Conservation (phyloP, 2,113 vertebrate species). For the Haemorhous mexicanus region DNA sequence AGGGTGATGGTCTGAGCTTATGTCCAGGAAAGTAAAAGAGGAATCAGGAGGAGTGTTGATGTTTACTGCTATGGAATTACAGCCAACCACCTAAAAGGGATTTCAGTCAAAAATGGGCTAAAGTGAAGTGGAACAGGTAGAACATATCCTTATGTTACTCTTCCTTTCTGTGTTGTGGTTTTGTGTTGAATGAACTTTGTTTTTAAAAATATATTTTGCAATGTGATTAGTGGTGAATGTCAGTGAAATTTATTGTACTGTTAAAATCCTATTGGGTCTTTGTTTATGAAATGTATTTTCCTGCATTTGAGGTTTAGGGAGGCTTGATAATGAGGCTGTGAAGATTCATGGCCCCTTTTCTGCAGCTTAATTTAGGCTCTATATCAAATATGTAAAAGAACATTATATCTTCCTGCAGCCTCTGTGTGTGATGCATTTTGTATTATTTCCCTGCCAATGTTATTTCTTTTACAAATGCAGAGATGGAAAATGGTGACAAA, state of each 20-base stretch:
- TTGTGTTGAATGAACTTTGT: slow-evolving; percentile 62
- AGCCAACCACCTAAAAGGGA: not conserved
- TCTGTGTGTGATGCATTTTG: slow-evolving; percentile 74
- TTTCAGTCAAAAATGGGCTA: not conserved
- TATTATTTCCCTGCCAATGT: slow-evolving; percentile 70
- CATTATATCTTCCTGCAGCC: slow-evolving; percentile 70
- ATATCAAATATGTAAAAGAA: slow-evolving; percentile 86
- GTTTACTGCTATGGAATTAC: not conserved
- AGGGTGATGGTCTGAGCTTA: not conserved
- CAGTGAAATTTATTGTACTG: slow-evolving; percentile 81
- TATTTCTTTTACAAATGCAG: slow-evolving; percentile 68
- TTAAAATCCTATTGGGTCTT: slow-evolving; percentile 84
- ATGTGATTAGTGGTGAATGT: slow-evolving; percentile 77
- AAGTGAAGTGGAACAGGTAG: not conserved
- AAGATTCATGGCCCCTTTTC: slow-evolving; percentile 82
- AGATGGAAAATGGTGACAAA: slow-evolving; percentile 53
- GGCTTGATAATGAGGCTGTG: slow-evolving; percentile 79
- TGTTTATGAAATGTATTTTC: slow-evolving; percentile 85
- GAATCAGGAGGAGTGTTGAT: not conserved
- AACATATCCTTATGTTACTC: not conserved
- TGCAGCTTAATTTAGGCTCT: slow-evolving; percentile 82
- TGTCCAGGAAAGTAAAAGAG: not conserved
- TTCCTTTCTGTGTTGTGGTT: slow-evolving; percentile 10
- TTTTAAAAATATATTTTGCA: slow-evolving; percentile 69
- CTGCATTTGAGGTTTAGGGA: slow-evolving; percentile 79